A percentile compares a stretch with the other conserved stretches of the same genome.
Conservation (phyloP, 2,797 vertebrate genomes). For the Hydrophis major region DNA sequence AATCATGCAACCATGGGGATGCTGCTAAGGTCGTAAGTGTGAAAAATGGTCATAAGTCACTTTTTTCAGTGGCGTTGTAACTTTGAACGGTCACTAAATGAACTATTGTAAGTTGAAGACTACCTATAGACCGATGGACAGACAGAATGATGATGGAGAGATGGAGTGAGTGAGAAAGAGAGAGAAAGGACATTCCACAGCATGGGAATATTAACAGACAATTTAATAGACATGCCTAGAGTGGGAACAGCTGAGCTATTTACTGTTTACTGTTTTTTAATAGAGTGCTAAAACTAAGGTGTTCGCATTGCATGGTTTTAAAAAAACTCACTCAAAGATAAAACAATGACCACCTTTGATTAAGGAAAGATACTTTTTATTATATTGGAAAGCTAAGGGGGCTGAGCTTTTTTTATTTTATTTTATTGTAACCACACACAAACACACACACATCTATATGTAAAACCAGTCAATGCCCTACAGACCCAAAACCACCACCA, state of each 20-base stretch:
- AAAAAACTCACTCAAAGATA: constrained; percentile 33
- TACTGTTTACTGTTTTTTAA: constrained; percentile 50
- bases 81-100: no score
- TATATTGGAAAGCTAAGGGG: constrained; percentile 1
- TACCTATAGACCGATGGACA: no score
- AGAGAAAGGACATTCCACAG: constrained; percentile 24
- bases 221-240: constrained; percentile 65
- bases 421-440: neutral
- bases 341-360: constrained; percentile 54
- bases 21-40: no score
- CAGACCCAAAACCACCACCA: neutral
- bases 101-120: no score
- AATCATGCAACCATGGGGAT: no score
- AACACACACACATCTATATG: neutral
- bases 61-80: no score
- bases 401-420: constrained; percentile 24
- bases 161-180: no score
- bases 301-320: constrained; percentile 39
- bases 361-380: constrained; percentile 51
- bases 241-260: constrained; percentile 53
- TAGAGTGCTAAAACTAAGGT: constrained; percentile 46
- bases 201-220: constrained; percentile 60
- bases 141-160: no score
- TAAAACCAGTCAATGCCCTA: constrained; percentile 37
- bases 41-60: no score